Evolutionary conservation across 2,888 invertebrate species (phyloP), one percentile per base, ranked within the genome.

Genomic region (Chymomyza fuscimana): DNA sequence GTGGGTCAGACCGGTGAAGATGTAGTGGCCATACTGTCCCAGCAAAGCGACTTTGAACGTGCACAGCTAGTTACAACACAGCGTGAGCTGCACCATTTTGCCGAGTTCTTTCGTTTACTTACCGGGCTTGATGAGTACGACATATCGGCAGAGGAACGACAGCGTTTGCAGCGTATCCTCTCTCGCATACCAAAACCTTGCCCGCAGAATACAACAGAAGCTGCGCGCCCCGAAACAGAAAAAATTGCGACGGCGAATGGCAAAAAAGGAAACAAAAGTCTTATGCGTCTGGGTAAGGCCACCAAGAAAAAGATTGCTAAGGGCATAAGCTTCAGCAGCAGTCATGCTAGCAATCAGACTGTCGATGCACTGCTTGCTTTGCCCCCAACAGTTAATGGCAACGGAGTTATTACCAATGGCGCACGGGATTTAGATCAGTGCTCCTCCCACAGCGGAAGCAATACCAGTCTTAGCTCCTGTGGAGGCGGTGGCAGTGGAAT

Each of bases 61-160:
- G 93, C 94, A 9, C 94, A 95, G 63, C 93, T 95, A 51, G 92
- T 96, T 16, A 94, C 96, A 78, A 95, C 95, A 0, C 94, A 95
- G 76, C 91, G 92, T 19, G 95, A 96, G 81, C 91, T 96, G 10
- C 93, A 94, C 73, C 92, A 93, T 74, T 92, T 96, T 90, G 94
- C 93, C 16, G 92, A 92, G 32, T 94, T 94, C 86, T 90, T 94
- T 65, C 93, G 93, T 78, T 91, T 92, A 58, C 90, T 94, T 5
- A 88, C 90, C 10, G 89, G 89, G 1, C 90, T 89, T 32, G 91
- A 89, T 67, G 91, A 90, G 36, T 87, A 86, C 70, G 89, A 81
- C 70, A 87, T 89, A 52, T 87, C 87, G 7, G 86, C 81, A 0
- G 92, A 93, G 56, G 92, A 93, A 78, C 90, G 92, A 3, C 92